phyloP scores from a whole-genome alignment of 2,888 invertebrate genomes.

The Anoncus sp. region DNA sequence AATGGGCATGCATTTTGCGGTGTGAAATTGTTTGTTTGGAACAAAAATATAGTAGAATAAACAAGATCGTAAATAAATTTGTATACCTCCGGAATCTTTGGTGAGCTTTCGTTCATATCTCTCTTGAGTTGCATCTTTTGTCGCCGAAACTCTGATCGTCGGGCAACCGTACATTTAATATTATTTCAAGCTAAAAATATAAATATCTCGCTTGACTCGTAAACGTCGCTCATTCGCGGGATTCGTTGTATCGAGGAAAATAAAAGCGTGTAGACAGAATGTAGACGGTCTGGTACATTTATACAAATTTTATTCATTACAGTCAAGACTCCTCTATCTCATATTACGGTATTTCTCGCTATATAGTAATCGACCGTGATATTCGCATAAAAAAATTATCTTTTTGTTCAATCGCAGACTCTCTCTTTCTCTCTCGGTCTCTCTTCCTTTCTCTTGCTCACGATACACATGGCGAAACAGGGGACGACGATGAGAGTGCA shows the following conservation, averaged over 20 bases:
- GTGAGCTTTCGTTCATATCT: not conserved
- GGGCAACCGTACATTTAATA: conserved; percentile 6
- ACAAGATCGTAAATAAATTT: conserved; percentile 16
- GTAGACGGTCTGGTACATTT: not conserved
- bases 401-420: conserved; percentile 44
- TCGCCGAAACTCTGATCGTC: not conserved
- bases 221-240: conserved; percentile 5
- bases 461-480: conserved; percentile 29
- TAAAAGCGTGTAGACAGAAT: not conserved
- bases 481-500: conserved; percentile 31
- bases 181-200: conserved; percentile 37
- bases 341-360: not conserved
- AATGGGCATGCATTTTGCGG: not conserved
- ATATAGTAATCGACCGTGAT: not conserved
- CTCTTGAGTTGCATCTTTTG: not conserved
- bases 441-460: not conserved
- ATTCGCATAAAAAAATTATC: conserved; percentile 47
- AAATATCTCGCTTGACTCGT: conserved; percentile 27
- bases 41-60: not conserved
- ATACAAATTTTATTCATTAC: not conserved
- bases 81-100: not conserved
- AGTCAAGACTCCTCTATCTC: not conserved
- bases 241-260: not conserved
- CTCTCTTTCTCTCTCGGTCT: not conserved
- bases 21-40: not conserved